A percentile compares a stretch with the other conserved stretches of the same genome.
Evolutionary conservation across 2,797 vertebrate species (phyloP).

Genomic region (Psittacula echo): DNA sequence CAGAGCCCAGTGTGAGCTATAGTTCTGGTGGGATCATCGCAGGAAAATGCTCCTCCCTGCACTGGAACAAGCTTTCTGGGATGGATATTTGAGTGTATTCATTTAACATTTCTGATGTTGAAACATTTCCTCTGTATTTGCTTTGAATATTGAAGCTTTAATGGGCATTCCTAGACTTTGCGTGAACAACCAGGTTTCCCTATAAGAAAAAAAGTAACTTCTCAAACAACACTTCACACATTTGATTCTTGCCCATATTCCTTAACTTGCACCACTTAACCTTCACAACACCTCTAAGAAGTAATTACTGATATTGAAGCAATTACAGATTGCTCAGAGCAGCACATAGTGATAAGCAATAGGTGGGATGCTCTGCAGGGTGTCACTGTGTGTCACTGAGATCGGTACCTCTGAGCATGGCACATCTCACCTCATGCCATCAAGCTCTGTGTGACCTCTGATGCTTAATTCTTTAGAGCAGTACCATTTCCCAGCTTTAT

Average conservation of each 20-base stretch:
- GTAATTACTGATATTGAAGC: not conserved
- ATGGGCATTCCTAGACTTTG: not conserved
- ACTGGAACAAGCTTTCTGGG: not conserved
- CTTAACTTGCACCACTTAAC: not conserved
- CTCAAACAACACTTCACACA: not conserved
- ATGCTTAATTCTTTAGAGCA: not conserved
- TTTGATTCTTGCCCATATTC: not conserved
- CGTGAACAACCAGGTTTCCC: not conserved
- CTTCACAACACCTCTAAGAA: not conserved
- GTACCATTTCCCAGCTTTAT: not conserved
- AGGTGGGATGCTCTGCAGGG: not conserved
- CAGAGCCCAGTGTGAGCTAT: not conserved
- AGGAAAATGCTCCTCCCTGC: not conserved
- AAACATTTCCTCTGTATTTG: not conserved
- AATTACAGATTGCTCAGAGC: not conserved
- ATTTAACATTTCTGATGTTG: not conserved
- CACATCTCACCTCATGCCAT: not conserved
- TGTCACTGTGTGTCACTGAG: not conserved
- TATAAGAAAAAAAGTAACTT: not conserved
- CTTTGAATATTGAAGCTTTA: not conserved
- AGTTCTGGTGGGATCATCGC: not conserved
- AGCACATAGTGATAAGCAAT: not conserved
- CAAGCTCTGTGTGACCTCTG: not conserved
- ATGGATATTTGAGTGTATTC: not conserved
- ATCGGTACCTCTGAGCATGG: accelerated